These are phyloP conservation scores for Hydrochoerus hydrochaeris DNA, from an alignment of 2,113 vertebrate species.

Conservation along the genomic window DNA sequence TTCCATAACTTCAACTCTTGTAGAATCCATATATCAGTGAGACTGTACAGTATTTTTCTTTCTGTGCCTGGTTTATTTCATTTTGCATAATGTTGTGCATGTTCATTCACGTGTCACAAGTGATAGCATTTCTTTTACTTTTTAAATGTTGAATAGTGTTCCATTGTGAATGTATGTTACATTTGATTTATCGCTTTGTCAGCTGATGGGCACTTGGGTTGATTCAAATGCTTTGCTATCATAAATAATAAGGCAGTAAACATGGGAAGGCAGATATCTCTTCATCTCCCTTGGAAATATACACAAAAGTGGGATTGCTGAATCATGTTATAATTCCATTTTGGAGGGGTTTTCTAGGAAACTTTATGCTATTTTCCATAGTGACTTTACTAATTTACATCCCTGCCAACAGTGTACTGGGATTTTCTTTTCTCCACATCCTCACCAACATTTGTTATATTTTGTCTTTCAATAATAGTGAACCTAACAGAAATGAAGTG, in stretches of 20 bases:
- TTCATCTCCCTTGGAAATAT: neutral
- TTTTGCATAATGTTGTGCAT: neutral
- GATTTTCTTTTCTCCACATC: neutral
- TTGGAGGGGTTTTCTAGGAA: neutral
- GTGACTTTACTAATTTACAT: neutral
- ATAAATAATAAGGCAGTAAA: neutral
- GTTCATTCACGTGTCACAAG: neutral
- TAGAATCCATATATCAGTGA: neutral
- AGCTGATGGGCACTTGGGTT: no score
- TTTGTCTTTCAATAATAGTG: neutral
- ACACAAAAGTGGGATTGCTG: neutral
- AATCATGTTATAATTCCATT: neutral
- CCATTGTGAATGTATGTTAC: neutral
- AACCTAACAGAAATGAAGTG: neutral
- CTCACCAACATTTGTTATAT: neutral
- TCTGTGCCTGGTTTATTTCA: neutral
- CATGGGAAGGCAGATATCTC: neutral
- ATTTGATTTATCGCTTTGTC: neutral
- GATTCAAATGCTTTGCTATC: neutral
- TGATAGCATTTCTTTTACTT: neutral
- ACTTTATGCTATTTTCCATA: neutral
- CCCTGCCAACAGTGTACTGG: neutral
- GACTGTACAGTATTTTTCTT: neutral
- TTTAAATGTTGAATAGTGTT: neutral
- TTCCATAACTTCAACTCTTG: neutral